These are phyloP conservation scores for Thereva nobilitata DNA, from an alignment of 2,888 invertebrate species.

Conservation along the genomic window DNA sequence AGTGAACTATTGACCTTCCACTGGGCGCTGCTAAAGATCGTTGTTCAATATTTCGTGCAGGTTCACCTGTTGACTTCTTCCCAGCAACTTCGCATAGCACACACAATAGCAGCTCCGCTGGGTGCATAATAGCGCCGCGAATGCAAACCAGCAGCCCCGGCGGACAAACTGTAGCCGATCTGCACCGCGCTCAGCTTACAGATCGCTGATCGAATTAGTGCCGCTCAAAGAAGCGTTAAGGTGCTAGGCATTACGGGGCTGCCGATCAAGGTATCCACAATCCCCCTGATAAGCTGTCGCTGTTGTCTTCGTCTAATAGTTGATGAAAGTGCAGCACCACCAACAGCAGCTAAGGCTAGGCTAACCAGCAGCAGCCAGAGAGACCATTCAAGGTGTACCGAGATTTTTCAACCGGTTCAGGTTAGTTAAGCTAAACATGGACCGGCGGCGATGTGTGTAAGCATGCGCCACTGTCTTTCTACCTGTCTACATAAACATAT, in stretches of 20 bases:
- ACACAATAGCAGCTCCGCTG: background rate
- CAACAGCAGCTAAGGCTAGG: no score
- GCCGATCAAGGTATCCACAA: no score
- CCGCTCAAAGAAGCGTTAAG: no score
- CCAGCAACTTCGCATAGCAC: constrained; percentile 13
- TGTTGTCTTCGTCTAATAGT: no score
- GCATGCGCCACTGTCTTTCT: constrained; percentile 10
- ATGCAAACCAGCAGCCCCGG: background rate
- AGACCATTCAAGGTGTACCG: background rate
- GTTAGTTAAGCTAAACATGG: constrained; percentile 1
- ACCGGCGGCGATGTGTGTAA: background rate
- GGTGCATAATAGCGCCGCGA: constrained; percentile 1
- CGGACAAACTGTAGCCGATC: no score
- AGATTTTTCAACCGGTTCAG: constrained; percentile 17
- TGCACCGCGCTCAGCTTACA: no score
- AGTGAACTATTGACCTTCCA: constrained; percentile 26
- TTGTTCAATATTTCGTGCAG: constrained; percentile 28
- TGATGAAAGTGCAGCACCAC: no score
- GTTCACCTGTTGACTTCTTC: constrained; percentile 35
- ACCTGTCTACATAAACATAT: no score
- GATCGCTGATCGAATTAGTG: no score
- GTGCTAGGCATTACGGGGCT: no score
- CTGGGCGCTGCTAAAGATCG: constrained; percentile 1
- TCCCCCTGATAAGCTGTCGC: no score
- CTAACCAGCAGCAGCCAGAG: no score